Evolutionary conservation across 2,888 invertebrate species (phyloP), one percentile per base, ranked within the genome.

Genomic region (Cartodere bifasciata): DNA sequence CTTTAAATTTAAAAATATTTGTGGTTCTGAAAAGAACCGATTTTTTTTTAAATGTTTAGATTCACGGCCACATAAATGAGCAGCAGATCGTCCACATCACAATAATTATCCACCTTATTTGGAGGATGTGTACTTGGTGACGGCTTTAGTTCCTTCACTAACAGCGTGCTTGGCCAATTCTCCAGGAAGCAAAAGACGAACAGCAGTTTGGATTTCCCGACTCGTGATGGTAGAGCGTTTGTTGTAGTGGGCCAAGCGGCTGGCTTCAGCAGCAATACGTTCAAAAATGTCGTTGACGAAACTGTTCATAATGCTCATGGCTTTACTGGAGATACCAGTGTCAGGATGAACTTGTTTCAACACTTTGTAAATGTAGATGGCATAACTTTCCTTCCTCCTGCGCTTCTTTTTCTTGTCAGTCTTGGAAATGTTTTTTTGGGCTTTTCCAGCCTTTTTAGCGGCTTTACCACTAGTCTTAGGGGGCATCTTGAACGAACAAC

Each of bases 271-370:
- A 0, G 78, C 78, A 24, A 83, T 73, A 24, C 72, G 68, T 50
- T 83, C 79, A 46, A 84, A 64, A 46, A 79, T 72, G 43, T 84
- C 81, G 42, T 73, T 75, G 1, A 83, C 74, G 38, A 82, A 82
- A 45, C 71, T 72, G 55, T 80, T 77, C 76, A 82, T 77, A 40
- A 81, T 77, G 43, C 65, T 55, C 73, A 79, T 80, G 1, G 77
- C 73, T 44, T 77, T 76, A 13, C 66, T 67, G 1, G 78, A 75
- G 29, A 82, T 72, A 0, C 76, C 74, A 22, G 74, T 63, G 50
- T 75, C 72, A 0, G 71, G 68, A 40, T 72, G 69, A 1, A 75
- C 65, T 42, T 67, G 67, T 43, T 69, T 66, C 35, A 79, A 46
- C 3, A 78, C 53, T 41, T 74, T 77, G 59, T 70, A 75, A 9